Base-by-base conservation (phyloP, 2,888 invertebrate genomes). In the Thelaira solivaga region DNA sequence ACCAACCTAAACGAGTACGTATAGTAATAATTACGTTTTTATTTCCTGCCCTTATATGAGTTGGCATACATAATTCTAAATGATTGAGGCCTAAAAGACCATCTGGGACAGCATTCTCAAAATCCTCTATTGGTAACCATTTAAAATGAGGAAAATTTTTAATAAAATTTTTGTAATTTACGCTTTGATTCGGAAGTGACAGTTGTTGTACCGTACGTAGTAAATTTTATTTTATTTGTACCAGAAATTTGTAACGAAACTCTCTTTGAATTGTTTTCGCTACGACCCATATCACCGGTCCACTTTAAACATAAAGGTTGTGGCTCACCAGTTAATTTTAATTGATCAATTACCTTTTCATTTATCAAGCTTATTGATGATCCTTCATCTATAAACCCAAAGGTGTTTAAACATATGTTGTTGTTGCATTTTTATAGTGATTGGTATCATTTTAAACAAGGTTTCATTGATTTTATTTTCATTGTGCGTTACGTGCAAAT, bases 251-350 rank as follows among this genome's bases (percentile, higher is more conserved):
- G 31, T 13, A 61, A 0, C 13, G 13, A 45, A 22, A 61, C 8
- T 13, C 2, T 20, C 34, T 31, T 41, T n/a, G 55, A 51, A 10
- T 36, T n/a, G 1, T 51, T 29, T 18, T 18, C 29, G 2, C 31
- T 51, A 1, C 47, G 26, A 26, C 26, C 16, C 16, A 72, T 77
- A 18, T 80, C 61, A 2, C 36, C 49, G 2, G 78, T 81, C 80
- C 79, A 81, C 36, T 65, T 76, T 11, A 80, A 49, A 34, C 80
- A 76, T 16, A 80, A 45, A 2, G 79, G 75, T 24, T 61, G 55
- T 8, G 43, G 18, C 20, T 76, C 59, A 49, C 81, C 81, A 10
- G 43, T 36, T 16, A 61, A 29, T 11, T 62, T 43, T 29, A 76
- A 47, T 18, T 64, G 16, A 4, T 18, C 29, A 8, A 64, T 55